Conservation (phyloP, 2,797 vertebrate species). For the Aphelocoma californica region DNA sequence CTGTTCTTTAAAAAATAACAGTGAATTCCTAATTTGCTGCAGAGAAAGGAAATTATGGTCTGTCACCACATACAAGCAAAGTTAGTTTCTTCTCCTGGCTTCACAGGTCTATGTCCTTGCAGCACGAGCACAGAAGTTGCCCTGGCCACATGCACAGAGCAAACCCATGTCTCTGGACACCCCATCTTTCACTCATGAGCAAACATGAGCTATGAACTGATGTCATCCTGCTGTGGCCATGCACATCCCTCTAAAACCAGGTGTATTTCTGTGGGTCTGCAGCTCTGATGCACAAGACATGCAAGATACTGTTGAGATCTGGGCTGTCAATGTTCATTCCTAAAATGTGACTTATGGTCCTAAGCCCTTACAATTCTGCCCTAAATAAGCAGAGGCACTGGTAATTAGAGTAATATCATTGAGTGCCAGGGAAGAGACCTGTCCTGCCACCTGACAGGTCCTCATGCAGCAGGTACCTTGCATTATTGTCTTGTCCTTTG, state of each 20-base stretch:
- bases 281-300: neutral
- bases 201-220: neutral
- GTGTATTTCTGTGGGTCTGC: neutral
- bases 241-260: neutral
- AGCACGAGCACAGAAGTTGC: neutral
- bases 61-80: neutral
- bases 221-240: neutral
- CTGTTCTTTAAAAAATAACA: neutral
- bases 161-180: neutral
- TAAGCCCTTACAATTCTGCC: neutral
- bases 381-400: neutral
- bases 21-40: neutral
- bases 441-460: neutral
- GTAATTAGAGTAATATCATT: neutral
- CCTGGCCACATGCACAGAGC: neutral
- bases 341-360: neutral
- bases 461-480: neutral
- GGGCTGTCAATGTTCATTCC: neutral
- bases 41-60: neutral
- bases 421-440: neutral
- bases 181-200: neutral
- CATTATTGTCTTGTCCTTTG: neutral
- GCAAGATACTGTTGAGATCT: neutral
- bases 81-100: neutral
- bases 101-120: neutral